These are phyloP conservation scores for Morinoia aosen DNA, from an alignment of 2,888 invertebrate genomes.

Conservation along the genomic window DNA sequence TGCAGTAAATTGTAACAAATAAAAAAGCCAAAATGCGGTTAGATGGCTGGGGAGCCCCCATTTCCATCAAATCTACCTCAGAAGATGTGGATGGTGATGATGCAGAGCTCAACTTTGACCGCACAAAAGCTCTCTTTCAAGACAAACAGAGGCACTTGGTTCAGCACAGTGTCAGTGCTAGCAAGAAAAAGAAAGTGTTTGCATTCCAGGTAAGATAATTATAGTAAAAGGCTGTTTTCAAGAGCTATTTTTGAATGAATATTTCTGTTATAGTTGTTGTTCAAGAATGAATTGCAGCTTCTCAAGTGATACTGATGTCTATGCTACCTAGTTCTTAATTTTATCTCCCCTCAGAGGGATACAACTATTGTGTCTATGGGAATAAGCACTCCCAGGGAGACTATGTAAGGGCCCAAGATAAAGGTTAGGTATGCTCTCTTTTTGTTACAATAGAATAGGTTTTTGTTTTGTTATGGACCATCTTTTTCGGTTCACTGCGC, in stretches of 20 bases:
- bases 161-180: not conserved
- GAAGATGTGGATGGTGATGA: not conserved
- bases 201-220: constrained; percentile 26
- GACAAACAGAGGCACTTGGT: not conserved
- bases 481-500: too few relatives aligned
- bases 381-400: too few relatives aligned
- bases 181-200: constrained; percentile 6
- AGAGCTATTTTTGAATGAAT: not conserved
- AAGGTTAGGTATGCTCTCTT: too few relatives aligned
- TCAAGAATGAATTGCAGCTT: not conserved
- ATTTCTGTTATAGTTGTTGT: not conserved
- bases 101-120: not conserved
- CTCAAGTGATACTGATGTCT: not conserved
- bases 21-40: not conserved
- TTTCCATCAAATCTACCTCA: not conserved
- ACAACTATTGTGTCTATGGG: too few relatives aligned
- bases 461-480: too few relatives aligned
- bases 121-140: not conserved
- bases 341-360: too few relatives aligned
- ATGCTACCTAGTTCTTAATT: too few relatives aligned
- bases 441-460: too few relatives aligned
- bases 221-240: not conserved
- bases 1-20: not conserved
- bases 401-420: too few relatives aligned
- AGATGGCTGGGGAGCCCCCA: constrained; percentile 42